Conservation (phyloP, 2,797 vertebrate species). For the Cryptoblepharus egeriae region DNA sequence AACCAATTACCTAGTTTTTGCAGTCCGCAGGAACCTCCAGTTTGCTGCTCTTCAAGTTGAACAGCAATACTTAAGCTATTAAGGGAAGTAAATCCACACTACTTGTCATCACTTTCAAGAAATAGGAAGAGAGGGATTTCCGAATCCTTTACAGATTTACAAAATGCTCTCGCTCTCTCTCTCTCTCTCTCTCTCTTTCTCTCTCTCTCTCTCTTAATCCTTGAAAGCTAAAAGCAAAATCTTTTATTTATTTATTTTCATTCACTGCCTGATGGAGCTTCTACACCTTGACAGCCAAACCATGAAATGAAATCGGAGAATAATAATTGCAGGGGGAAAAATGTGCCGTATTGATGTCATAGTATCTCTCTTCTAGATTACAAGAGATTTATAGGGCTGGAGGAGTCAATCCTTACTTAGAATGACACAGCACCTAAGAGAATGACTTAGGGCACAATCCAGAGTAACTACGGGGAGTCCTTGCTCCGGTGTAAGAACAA, state of each 20-base stretch:
- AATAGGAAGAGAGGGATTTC: constrained; percentile 63
- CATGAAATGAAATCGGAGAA: constrained; percentile 47
- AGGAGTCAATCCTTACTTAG: background rate
- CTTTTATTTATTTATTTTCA: constrained; percentile 24
- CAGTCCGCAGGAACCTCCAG: constrained; percentile 20
- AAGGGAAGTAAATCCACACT: constrained; percentile 64
- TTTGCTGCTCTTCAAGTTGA: constrained; percentile 53
- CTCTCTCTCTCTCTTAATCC: constrained; percentile 51
- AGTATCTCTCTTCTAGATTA: constrained; percentile 42
- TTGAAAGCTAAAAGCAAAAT: constrained; percentile 54
- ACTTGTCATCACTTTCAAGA: constrained; percentile 55
- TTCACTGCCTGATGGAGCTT: constrained; percentile 46
- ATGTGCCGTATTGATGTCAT: constrained; percentile 47
- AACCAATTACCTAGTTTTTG: too few relatives aligned
- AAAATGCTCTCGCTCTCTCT: constrained; percentile 14
- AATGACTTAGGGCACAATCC: too few relatives aligned
- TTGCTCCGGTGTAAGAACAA: too few relatives aligned
- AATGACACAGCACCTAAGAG: background rate
- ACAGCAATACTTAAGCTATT: constrained; percentile 56
- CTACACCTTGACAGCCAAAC: constrained; percentile 46
- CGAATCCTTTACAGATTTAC: constrained; percentile 63
- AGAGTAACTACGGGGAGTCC: too few relatives aligned
- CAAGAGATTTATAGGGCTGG: background rate
- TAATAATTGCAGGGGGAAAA: background rate
- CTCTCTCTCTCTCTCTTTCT: too few relatives aligned